These are phyloP conservation scores for Chondrosia reniformis DNA, from an alignment of 37 sponge, comb jelly and placozoan genomes.

Conservation along the genomic window DNA sequence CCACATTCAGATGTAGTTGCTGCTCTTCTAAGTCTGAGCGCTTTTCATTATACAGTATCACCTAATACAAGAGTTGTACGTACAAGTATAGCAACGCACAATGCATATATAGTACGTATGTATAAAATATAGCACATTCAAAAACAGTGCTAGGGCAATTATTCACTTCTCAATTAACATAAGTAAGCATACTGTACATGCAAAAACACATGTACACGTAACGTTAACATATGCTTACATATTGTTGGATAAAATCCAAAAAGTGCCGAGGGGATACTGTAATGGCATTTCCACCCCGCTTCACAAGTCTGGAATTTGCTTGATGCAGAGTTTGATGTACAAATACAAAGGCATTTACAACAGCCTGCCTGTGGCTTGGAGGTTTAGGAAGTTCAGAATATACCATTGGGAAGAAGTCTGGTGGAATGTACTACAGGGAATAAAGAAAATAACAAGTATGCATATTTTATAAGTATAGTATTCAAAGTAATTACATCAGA, in stretches of 20 bases:
- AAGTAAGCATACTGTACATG: not conserved
- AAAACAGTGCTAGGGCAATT: not conserved
- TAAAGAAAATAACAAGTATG: not conserved
- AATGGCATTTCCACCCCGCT: conserved; percentile 79
- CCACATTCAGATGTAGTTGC: conserved; percentile 96
- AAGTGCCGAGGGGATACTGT: conserved; percentile 90
- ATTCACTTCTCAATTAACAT: not conserved
- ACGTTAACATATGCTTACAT: conserved; percentile 38
- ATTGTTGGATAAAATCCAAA: conserved; percentile 94
- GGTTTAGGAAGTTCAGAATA: conserved; percentile 55
- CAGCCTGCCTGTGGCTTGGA: conserved; percentile 74
- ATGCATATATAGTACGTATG: not conserved
- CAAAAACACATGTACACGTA: not conserved
- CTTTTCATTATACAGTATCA: conserved; percentile 90
- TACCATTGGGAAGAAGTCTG: conserved; percentile 68
- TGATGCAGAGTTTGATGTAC: conserved; percentile 93
- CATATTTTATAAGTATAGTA: not conserved
- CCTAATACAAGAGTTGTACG: conserved; percentile 21
- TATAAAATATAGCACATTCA: not conserved
- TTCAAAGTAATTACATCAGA: conserved; percentile 54
- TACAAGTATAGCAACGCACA: not conserved
- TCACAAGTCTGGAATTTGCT: conserved; percentile 75
- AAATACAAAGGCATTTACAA: conserved; percentile 90
- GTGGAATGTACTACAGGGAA: conserved; percentile 61
- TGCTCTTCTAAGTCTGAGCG: conserved; percentile 93